A percentile compares a stretch with the other conserved stretches of the same genome.
Evolutionary conservation across 2,797 vertebrate species (phyloP).

Genomic region (Pangasius krempfi): DNA sequence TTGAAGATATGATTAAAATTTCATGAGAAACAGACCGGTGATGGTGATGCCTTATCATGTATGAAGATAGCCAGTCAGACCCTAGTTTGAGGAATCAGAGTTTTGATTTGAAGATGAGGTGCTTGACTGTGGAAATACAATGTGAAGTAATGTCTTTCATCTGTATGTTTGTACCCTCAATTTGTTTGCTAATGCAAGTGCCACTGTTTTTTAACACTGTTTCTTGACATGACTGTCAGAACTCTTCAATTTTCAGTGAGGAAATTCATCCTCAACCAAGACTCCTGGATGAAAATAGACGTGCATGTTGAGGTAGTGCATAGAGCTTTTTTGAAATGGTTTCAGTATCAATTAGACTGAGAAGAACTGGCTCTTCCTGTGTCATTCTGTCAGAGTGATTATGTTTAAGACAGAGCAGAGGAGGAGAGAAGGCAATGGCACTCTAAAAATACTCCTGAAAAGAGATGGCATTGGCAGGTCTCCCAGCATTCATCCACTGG

Average conservation of each 20-base stretch:
- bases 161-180: neutral
- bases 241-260: neutral
- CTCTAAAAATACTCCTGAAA: slow-evolving; percentile 60
- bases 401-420: slow-evolving; percentile 46
- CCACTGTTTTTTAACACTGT: neutral
- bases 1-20: slow-evolving; percentile 47
- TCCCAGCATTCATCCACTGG: slow-evolving; percentile 48
- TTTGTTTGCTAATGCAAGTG: neutral
- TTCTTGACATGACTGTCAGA: neutral
- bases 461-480: slow-evolving; percentile 51
- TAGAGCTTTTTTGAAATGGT: slow-evolving; percentile 42
- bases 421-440: slow-evolving; percentile 42
- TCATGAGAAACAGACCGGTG: neutral
- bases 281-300: slow-evolving; percentile 36
- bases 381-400: slow-evolving; percentile 59
- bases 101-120: slow-evolving; percentile 15
- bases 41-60: neutral
- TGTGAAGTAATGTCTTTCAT: slow-evolving; percentile 9
- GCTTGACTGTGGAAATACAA: slow-evolving; percentile 10
- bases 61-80: slow-evolving; percentile 8
- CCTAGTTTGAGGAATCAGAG: neutral
- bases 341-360: slow-evolving; percentile 54
- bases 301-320: slow-evolving; percentile 1
- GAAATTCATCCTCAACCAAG: slow-evolving; percentile 30
- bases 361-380: slow-evolving; percentile 43